Evolutionary conservation across 1,140 invertebrate genomes (phyloP), one percentile per base, ranked within the genome.

Genomic region (Ceratosolen fusciceps): DNA sequence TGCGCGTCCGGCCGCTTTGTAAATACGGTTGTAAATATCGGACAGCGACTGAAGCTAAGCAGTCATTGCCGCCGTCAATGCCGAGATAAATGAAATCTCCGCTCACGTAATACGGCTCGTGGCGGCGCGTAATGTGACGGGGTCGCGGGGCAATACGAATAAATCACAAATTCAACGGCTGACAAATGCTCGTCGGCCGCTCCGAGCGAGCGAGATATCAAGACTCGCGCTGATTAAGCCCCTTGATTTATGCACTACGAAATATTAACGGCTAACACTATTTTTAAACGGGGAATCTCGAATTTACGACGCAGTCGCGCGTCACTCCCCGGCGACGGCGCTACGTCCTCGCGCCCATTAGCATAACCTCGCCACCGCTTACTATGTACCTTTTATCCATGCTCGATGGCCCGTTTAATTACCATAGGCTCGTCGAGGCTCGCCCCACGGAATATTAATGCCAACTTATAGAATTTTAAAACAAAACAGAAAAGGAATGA

Each of bases 71-170:
- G 70, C 21, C 65, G 58, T 79, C 58, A 62, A 54, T 79, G 47
- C 19, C n/a, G 73, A 73, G 68, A 62, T 34, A 67, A 65, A 79
- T 73, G 47, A 47, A 78, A 24, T 56, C 34, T 47, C n/a, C 24
- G 19, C 70, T 79, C 73, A 54, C 37, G 29, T 65, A 78, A 78
- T 39, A 58, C n/a, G n/a, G n/a, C n/a, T n/a, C n/a, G n/a, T n/a
- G n/a, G 26, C 39, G 26, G 21, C 16, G 39, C 65, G n/a, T 12
- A 67, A 54, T 73, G 60, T 71, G 26, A 70, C 5, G 34, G 37
- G 24, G 19, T 21, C 29, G 21, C 12, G 26, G 31, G 70, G 16
- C 31, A 58, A 37, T 29, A 39, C 10, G 19, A 39, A 68, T 24
- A 70, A 70, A 58, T 60, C 34, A 47, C n/a, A 77, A 77, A 71